phyloP scores from a whole-genome alignment of 2,888 invertebrate genomes.

The Xanthorhoe designata region DNA sequence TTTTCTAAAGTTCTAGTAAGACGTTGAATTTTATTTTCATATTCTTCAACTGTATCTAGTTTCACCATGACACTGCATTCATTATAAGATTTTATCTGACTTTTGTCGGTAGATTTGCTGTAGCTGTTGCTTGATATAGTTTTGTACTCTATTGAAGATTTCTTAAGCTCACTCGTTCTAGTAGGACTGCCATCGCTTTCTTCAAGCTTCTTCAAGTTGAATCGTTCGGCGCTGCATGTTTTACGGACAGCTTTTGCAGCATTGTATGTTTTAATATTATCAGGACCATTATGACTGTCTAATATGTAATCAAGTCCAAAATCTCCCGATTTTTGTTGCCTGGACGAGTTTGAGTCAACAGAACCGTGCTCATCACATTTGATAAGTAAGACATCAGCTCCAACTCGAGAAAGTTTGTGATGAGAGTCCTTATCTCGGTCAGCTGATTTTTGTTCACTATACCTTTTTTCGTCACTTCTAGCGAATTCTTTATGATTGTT shows the following conservation, averaged over 20 bases:
- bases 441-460: constrained; percentile 14
- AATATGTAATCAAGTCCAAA: constrained; percentile 66
- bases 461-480: constrained; percentile 21
- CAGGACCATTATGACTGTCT: constrained; percentile 51
- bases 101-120: constrained; percentile 47
- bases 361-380: constrained; percentile 42
- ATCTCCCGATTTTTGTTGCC: constrained; percentile 32
- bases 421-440: constrained; percentile 44
- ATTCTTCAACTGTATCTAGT: constrained; percentile 58
- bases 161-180: constrained; percentile 42
- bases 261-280: constrained; percentile 44
- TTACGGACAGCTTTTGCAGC: constrained; percentile 46
- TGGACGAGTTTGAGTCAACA: constrained; percentile 6
- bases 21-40: constrained; percentile 63
- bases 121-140: constrained; percentile 40
- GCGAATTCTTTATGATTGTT: constrained; percentile 31
- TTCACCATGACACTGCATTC: constrained; percentile 60
- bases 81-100: constrained; percentile 41
- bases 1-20: constrained; percentile 65
- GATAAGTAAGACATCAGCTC: constrained; percentile 54
- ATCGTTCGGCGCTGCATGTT: constrained; percentile 57
- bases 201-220: constrained; percentile 39
- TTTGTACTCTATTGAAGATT: constrained; percentile 47
- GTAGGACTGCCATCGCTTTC: constrained; percentile 43
- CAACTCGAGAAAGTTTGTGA: constrained; percentile 57